phyloP scores from a whole-genome alignment of 37 sponge, comb jelly and placozoan species.

The Agelas oroides region DNA sequence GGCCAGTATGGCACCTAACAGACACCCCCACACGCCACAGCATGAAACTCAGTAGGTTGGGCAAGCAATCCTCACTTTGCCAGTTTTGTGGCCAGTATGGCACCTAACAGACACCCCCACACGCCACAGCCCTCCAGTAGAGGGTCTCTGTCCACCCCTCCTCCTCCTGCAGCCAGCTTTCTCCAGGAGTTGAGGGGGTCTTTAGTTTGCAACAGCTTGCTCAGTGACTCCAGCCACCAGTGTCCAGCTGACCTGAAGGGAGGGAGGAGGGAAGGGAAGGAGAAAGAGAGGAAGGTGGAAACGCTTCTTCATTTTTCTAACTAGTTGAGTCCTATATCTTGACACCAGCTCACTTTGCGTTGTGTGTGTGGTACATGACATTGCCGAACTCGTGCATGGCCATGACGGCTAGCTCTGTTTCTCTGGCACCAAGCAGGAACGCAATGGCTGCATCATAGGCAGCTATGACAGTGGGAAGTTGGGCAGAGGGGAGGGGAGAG shows the following conservation, averaged over 20 bases:
- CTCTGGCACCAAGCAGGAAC: constrained; percentile 25
- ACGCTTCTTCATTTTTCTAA: too few species aligned
- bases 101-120: constrained; percentile 76
- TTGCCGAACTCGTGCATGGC: constrained; percentile 78
- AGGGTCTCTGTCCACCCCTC: constrained; percentile 3
- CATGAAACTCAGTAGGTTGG: too few species aligned
- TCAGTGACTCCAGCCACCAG: constrained; percentile 75
- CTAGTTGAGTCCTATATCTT: not conserved
- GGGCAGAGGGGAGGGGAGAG: not conserved
- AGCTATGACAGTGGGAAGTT: constrained; percentile 4
- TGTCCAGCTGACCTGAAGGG: constrained; percentile 43
- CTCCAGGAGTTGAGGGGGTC: constrained; percentile 52
- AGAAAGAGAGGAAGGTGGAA: too few species aligned
- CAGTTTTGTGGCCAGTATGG: constrained; percentile 60
- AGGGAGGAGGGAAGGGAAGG: not conserved
- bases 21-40: constrained; percentile 78
- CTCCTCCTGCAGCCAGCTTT: not conserved
- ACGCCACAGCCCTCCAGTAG: constrained; percentile 61
- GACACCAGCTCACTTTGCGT: constrained; percentile 48
- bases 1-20: constrained; percentile 56
- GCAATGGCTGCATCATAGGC: constrained; percentile 42
- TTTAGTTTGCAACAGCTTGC: constrained; percentile 27
- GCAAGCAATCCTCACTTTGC: too few species aligned
- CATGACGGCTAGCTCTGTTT: constrained; percentile 45
- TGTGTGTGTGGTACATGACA: constrained; percentile 38